Evolutionary conservation across 2,888 invertebrate species (phyloP).

Genomic region (Dendrolimus houi): DNA sequence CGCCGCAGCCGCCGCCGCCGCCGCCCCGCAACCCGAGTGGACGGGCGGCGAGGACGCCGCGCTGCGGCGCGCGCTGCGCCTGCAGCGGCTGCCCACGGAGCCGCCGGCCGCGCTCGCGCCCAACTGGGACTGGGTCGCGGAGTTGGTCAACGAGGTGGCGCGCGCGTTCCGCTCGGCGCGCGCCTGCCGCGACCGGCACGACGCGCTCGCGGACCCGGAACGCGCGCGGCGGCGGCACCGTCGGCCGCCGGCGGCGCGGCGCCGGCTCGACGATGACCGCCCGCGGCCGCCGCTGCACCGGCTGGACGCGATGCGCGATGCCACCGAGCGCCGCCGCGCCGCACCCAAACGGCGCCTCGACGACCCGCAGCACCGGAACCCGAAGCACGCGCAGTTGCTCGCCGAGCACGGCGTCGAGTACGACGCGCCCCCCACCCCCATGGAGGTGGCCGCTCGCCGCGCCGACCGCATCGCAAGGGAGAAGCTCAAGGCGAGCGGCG

Average conservation of each 20-base stretch:
- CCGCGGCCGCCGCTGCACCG: slow-evolving; percentile 67
- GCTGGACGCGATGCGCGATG: slow-evolving; percentile 85
- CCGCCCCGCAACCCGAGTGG: slow-evolving; percentile 90
- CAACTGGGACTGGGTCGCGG: slow-evolving; percentile 97
- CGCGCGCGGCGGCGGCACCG: slow-evolving; percentile 92
- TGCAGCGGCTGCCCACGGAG: slow-evolving; percentile 80
- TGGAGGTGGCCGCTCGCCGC: slow-evolving; percentile 86
- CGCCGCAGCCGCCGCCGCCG: slow-evolving; percentile 81
- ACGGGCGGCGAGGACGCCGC: slow-evolving; percentile 93
- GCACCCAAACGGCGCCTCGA: slow-evolving; percentile 86
- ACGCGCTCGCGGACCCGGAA: slow-evolving; percentile 90
- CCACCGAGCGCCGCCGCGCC: slow-evolving; percentile 83
- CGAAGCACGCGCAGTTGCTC: slow-evolving; percentile 89
- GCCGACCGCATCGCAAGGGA: slow-evolving; percentile 92
- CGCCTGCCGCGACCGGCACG: slow-evolving; percentile 94
- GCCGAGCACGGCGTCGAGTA: slow-evolving; percentile 90
- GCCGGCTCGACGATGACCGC: slow-evolving; percentile 79
- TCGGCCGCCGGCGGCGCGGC: slow-evolving; percentile 81
- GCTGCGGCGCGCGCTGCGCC: slow-evolving; percentile 86
- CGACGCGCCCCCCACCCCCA: slow-evolving; percentile 89
- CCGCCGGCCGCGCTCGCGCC: slow-evolving; percentile 87
- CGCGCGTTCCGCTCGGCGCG: slow-evolving; percentile 92
- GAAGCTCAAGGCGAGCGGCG: slow-evolving; percentile 76
- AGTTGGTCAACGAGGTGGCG: slow-evolving; percentile 91
- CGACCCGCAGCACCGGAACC: slow-evolving; percentile 82